These are phyloP conservation scores for Lapara coniferarum DNA, from an alignment of 2,888 invertebrate species.

Conservation along the genomic window DNA sequence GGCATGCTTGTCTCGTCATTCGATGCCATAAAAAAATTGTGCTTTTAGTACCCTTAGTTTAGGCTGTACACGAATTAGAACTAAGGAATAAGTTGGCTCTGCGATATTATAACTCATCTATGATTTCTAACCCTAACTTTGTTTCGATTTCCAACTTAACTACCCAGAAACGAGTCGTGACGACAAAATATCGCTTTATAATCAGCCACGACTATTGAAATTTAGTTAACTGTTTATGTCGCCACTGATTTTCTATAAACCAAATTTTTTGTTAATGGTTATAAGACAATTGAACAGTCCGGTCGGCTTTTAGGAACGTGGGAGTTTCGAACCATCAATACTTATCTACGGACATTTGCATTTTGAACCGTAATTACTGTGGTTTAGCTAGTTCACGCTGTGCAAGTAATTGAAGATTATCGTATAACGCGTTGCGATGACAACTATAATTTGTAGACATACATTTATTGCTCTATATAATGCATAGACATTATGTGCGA, in stretches of 20 bases:
- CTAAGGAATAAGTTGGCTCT: no score
- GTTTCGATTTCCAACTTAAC: no score
- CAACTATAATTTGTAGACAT: conserved; percentile 1
- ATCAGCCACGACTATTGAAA: conserved; percentile 68
- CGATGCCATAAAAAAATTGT: no score
- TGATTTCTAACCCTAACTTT: no score
- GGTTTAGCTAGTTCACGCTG: neutral
- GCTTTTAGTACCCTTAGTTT: no score
- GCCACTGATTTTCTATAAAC: conserved; percentile 53
- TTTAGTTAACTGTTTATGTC: conserved; percentile 59
- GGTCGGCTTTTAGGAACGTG: conserved; percentile 48
- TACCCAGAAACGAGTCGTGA: conserved; percentile 52
- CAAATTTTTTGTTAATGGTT: conserved; percentile 60
- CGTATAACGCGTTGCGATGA: neutral
- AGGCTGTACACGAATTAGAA: no score
- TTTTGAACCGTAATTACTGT: neutral
- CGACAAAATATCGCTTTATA: conserved; percentile 53
- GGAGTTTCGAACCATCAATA: conserved; percentile 42
- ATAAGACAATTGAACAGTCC: conserved; percentile 49
- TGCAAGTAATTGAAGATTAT: neutral
- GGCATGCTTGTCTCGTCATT: no score
- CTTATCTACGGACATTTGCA: neutral
- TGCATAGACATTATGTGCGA: neutral
- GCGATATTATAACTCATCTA: no score
- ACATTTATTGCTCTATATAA: neutral